These are phyloP conservation scores for Sprattus sprattus DNA, from an alignment of 2,113 vertebrate species.

Conservation along the genomic window DNA sequence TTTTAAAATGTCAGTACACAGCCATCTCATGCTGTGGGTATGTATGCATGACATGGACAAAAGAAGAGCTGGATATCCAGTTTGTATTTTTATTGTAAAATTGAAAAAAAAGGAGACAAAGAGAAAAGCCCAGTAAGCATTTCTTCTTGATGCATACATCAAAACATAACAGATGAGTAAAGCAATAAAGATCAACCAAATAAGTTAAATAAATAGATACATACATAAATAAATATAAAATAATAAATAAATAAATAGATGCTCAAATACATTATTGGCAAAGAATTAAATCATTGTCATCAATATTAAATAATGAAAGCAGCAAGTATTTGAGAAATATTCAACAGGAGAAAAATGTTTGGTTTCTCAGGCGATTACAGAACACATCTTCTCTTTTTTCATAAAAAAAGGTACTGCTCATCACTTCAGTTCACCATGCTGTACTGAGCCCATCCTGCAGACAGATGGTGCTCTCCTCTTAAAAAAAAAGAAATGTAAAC, in stretches of 20 bases:
- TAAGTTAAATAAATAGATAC: slow-evolving; percentile 56
- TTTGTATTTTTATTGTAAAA: slow-evolving; percentile 84
- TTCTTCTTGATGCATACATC: slow-evolving; percentile 75
- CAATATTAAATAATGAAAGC: slow-evolving; percentile 73
- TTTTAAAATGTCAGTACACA: not conserved
- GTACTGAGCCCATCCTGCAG: slow-evolving; percentile 65
- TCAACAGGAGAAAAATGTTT: slow-evolving; percentile 71
- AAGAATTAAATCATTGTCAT: slow-evolving; percentile 70
- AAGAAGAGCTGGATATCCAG: slow-evolving; percentile 45
- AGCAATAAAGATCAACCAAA: slow-evolving; percentile 43
- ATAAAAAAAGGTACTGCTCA: slow-evolving; percentile 70
- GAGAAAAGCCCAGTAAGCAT: slow-evolving; percentile 79
- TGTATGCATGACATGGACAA: not conserved
- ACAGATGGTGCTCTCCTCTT: slow-evolving; percentile 62
- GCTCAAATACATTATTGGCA: slow-evolving; percentile 63
- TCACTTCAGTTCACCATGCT: slow-evolving; percentile 71
- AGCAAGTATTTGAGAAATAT: slow-evolving; percentile 76
- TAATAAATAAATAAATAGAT: slow-evolving; percentile 50
- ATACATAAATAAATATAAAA: slow-evolving; percentile 47
- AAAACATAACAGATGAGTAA: slow-evolving; percentile 63
- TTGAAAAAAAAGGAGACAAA: slow-evolving; percentile 80
- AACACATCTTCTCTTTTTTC: slow-evolving; percentile 57
- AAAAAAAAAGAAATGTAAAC: slow-evolving; percentile 68
- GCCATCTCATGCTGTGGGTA: not conserved
- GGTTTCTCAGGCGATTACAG: slow-evolving; percentile 76